phyloP scores from a whole-genome alignment of 2,113 vertebrate species.

The Petromus typicus region DNA sequence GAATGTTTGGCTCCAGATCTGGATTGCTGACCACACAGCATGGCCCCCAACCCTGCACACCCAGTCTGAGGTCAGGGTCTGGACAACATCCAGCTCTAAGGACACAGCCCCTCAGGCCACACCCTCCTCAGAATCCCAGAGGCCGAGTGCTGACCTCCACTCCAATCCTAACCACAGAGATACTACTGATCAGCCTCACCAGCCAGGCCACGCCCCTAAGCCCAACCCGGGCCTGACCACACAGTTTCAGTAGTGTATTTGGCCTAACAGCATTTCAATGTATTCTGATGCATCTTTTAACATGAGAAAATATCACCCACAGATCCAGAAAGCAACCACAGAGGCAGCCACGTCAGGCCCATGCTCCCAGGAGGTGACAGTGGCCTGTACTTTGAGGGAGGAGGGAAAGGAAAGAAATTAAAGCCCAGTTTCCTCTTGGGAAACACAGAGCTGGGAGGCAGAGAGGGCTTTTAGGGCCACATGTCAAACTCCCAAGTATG shows the following conservation, averaged over 20 bases:
- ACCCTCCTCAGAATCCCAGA: background rate
- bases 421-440: background rate
- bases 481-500: background rate
- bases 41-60: accelerated
- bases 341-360: background rate
- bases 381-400: too few relatives aligned
- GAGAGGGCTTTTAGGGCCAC: too few relatives aligned
- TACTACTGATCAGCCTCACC: background rate
- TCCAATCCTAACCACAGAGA: background rate
- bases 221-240: background rate
- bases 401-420: background rate
- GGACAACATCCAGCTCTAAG: background rate
- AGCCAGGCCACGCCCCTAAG: background rate
- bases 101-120: background rate
- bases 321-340: background rate
- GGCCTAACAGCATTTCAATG: background rate
- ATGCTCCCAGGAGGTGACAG: background rate
- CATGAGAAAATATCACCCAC: background rate
- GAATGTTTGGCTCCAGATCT: background rate
- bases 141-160: background rate
- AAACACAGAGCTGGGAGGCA: background rate
- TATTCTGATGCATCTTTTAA: background rate
- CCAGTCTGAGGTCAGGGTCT: background rate
- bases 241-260: background rate
- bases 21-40: background rate